Percentiles rank a stretch among this genome's conserved stretches.
phyloP scores from a whole-genome alignment of 2,888 invertebrate genomes.

The Sphecodes monilicornis region DNA sequence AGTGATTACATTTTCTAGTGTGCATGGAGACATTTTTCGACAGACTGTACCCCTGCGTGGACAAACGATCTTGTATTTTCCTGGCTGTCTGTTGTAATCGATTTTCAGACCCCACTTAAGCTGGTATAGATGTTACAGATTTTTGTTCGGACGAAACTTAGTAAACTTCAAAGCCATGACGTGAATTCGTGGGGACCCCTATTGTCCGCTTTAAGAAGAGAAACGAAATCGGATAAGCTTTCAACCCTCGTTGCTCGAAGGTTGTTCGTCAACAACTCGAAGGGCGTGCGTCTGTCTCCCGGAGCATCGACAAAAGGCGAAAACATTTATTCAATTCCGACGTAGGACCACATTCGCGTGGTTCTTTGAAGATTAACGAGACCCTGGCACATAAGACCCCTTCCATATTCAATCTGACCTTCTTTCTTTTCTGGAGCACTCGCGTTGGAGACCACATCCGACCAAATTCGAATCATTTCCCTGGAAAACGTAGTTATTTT shows the following conservation, averaged over 20 bases:
- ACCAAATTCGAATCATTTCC: slow-evolving; percentile 66
- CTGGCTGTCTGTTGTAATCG: neutral
- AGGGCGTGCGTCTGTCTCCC: neutral
- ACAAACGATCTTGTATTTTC: neutral
- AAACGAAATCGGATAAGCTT: slow-evolving; percentile 21
- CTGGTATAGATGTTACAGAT: slow-evolving; percentile 2
- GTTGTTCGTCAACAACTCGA: neutral
- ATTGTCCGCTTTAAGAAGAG: neutral
- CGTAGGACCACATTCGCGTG: slow-evolving; percentile 54
- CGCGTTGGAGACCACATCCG: slow-evolving; percentile 49
- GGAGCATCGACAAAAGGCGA: slow-evolving; percentile 48
- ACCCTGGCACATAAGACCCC: slow-evolving; percentile 19
- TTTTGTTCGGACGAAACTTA: neutral
- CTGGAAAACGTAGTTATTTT: slow-evolving; percentile 74
- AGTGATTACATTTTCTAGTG: neutral
- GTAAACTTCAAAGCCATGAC: neutral
- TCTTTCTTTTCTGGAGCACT: slow-evolving; percentile 35
- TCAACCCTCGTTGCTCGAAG: neutral
- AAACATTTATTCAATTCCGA: slow-evolving; percentile 68
- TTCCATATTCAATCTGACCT: slow-evolving; percentile 46
- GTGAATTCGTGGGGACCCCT: neutral
- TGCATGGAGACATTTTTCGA: neutral
- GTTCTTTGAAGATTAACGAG: slow-evolving; percentile 74
- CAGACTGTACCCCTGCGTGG: neutral
- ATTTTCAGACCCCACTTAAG: neutral